Evolutionary conservation across 2,888 invertebrate genomes (phyloP).

Genomic region (Acronicta psi): DNA sequence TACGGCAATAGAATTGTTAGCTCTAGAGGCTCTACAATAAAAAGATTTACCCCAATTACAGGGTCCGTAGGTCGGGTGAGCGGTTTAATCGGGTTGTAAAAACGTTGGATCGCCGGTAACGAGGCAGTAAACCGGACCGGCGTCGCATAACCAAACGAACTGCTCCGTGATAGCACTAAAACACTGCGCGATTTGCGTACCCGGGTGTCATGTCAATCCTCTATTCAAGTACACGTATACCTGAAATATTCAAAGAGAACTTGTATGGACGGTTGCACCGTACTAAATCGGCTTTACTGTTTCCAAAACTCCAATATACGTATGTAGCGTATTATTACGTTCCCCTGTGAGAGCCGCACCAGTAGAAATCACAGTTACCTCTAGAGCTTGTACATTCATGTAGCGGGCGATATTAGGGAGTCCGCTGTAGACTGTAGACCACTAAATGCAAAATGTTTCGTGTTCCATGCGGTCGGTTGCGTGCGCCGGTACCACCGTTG

Average conservation of each 20-base stretch:
- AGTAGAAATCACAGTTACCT: conserved; percentile 51
- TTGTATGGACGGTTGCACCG: conserved; percentile 35
- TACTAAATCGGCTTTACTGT: conserved; percentile 46
- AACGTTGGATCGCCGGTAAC: conserved; percentile 81
- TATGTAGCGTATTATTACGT: conserved; percentile 37
- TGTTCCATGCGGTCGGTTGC: conserved; percentile 56
- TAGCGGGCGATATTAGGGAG: conserved; percentile 50
- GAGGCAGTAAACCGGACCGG: conserved; percentile 80
- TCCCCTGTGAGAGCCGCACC: conserved; percentile 18
- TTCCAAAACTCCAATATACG: conserved; percentile 42
- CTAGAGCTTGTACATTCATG: conserved; percentile 43
- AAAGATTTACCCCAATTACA: conserved; percentile 84
- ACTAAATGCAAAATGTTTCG: conserved; percentile 59
- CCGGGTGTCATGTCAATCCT: conserved; percentile 42
- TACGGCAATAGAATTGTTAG: conserved; percentile 54
- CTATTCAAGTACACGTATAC: conserved; percentile 29
- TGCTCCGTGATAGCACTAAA: conserved; percentile 67
- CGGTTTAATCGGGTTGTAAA: conserved; percentile 84
- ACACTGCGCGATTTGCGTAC: conserved; percentile 54
- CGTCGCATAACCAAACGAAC: conserved; percentile 68
- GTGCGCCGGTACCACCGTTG: conserved; percentile 48
- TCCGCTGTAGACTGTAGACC: conserved; percentile 50
- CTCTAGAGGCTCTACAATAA: conserved; percentile 66
- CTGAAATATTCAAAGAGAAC: conserved; percentile 53
- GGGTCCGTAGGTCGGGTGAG: conserved; percentile 73